Conservation (phyloP, 2,888 invertebrate genomes). For the Platypus cylindrus region DNA sequence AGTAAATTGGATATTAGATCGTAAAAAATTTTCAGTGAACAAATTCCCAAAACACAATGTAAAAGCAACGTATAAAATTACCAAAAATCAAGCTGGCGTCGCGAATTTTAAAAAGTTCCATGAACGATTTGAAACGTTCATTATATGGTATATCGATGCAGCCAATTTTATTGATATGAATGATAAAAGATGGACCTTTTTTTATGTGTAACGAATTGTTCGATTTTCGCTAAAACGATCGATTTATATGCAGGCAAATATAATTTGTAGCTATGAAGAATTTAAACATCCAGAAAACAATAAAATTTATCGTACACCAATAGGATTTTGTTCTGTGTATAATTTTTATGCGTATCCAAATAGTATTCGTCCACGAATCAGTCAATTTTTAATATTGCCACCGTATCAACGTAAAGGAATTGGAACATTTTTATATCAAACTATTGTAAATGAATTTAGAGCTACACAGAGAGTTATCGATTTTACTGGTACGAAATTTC, state of each 20-base stretch:
- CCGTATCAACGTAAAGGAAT: slow-evolving; percentile 78
- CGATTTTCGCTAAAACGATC: background rate
- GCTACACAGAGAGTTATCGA: slow-evolving; percentile 44
- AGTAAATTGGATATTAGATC: slow-evolving; percentile 3
- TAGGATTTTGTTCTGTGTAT: slow-evolving; percentile 85
- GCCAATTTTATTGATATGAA: slow-evolving; percentile 87
- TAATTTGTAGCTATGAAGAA: slow-evolving; percentile 55
- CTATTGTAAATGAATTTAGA: slow-evolving; percentile 26
- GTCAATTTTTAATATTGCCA: slow-evolving; percentile 87
- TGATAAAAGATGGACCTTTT: slow-evolving; percentile 86
- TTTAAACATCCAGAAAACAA: slow-evolving; percentile 47
- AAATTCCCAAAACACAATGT: slow-evolving; percentile 21
- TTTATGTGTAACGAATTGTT: slow-evolving; percentile 47
- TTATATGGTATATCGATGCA: slow-evolving; percentile 93
- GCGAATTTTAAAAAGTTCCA: slow-evolving; percentile 70
- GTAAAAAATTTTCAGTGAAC: slow-evolving; percentile 9
- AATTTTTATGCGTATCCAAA: slow-evolving; percentile 90
- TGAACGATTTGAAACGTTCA: slow-evolving; percentile 74
- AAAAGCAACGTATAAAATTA: slow-evolving; percentile 59
- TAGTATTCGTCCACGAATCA: slow-evolving; percentile 76
- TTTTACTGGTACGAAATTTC: slow-evolving; percentile 47
- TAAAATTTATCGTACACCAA: slow-evolving; percentile 52
- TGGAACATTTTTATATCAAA: slow-evolving; percentile 60
- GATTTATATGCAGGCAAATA: background rate
- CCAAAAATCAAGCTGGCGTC: slow-evolving; percentile 55